These are phyloP conservation scores for Thymelicus acteon DNA, from an alignment of 2,888 invertebrate species.

Conservation along the genomic window DNA sequence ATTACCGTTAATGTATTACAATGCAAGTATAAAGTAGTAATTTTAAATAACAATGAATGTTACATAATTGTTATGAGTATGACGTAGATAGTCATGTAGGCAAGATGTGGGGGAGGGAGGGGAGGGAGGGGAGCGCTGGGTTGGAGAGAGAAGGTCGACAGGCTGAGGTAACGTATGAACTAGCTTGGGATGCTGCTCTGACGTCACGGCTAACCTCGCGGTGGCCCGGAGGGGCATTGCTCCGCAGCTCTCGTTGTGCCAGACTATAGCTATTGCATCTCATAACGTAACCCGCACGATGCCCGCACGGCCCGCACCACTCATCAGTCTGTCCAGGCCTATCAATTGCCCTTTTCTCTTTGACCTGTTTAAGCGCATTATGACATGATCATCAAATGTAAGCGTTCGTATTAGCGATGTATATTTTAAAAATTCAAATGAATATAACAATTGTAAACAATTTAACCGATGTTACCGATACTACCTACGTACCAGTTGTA, in stretches of 20 bases:
- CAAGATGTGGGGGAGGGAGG: constrained; percentile 8
- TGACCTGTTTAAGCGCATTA: neutral
- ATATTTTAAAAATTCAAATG: no score
- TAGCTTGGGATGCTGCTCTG: constrained; percentile 51
- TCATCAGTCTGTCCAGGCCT: neutral
- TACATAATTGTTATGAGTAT: constrained; percentile 22
- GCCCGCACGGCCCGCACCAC: no score
- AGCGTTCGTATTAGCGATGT: no score
- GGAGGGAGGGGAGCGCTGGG: constrained; percentile 6
- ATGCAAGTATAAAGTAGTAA: neutral
- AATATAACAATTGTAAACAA: no score
- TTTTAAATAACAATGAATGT: constrained; percentile 3
- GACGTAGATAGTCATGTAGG: constrained; percentile 29
- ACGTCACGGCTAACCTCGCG: constrained; percentile 56
- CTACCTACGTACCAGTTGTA: no score
- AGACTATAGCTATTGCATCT: constrained; percentile 1
- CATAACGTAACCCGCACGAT: neutral
- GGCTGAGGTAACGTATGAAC: constrained; percentile 35
- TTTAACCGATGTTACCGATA: no score
- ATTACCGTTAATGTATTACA: neutral
- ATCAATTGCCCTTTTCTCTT: neutral
- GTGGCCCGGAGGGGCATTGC: constrained; percentile 62
- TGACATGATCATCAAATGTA: no score
- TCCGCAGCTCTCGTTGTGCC: constrained; percentile 51
- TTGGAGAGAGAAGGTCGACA: constrained; percentile 39